Evolutionary conservation across 2,113 vertebrate species (phyloP).

Genomic region (Phrynocephalus versicolor): DNA sequence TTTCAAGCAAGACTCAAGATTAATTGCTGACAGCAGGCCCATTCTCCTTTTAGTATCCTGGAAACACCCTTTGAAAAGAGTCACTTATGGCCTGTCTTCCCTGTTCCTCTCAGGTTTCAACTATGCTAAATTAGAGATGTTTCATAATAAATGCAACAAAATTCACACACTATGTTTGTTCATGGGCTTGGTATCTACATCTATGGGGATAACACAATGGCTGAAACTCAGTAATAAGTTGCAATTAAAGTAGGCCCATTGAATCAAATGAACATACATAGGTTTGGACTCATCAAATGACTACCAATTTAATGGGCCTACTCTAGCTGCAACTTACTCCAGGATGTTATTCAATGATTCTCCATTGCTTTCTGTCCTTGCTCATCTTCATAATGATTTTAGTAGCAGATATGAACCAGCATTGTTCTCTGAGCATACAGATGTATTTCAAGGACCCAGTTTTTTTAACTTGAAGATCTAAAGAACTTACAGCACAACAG

Average conservation of each 20-base stretch:
- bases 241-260: no score
- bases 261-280: neutral
- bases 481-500: no score
- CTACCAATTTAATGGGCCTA: neutral
- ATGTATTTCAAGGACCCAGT: no score
- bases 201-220: neutral
- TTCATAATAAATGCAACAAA: neutral
- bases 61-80: neutral
- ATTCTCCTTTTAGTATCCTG: neutral
- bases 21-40: neutral
- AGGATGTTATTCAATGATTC: no score
- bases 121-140: neutral
- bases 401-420: no score
- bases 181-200: neutral
- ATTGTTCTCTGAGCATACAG: no score
- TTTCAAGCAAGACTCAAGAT: constrained; percentile 13
- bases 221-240: neutral
- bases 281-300: neutral
- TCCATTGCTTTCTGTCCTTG: no score
- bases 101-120: neutral
- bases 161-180: neutral
- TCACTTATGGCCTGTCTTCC: constrained; percentile 21
- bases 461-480: no score
- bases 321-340: neutral
- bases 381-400: no score